phyloP scores from a whole-genome alignment of 2,113 vertebrate genomes.

The Edolisoma coerulescens region DNA sequence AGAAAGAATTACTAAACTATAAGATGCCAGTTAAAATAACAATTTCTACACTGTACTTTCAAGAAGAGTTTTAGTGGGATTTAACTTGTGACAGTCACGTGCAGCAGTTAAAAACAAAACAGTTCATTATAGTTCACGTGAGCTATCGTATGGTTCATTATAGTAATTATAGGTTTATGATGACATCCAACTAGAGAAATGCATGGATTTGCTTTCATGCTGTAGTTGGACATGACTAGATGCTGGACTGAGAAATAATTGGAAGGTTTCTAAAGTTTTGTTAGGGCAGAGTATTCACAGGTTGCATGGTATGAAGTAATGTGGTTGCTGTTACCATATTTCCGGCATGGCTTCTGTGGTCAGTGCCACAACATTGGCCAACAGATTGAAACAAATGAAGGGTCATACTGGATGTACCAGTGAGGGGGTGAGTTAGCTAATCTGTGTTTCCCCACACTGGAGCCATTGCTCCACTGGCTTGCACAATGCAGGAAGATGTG shows the following conservation, averaged over 20 bases:
- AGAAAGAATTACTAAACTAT: not conserved
- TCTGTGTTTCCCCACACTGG: not conserved
- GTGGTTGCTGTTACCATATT: not conserved
- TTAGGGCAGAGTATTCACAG: not conserved
- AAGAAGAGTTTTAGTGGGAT: not conserved
- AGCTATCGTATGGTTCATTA: not conserved
- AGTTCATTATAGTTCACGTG: not conserved
- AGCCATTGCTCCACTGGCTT: not conserved
- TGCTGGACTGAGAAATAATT: not conserved
- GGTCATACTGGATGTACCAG: not conserved
- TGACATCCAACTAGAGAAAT: not conserved
- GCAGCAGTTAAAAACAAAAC: not conserved
- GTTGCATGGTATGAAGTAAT: not conserved
- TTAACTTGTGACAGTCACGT: not conserved
- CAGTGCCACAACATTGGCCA: not conserved
- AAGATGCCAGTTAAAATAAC: not conserved
- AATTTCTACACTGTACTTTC: not conserved
- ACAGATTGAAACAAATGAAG: not conserved
- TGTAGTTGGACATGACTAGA: not conserved
- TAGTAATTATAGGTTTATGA: not conserved
- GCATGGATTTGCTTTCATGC: not conserved
- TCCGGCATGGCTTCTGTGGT: not conserved
- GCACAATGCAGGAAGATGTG: not conserved
- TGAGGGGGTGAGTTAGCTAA: not conserved
- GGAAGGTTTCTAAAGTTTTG: not conserved